Conservation (phyloP, 2,888 invertebrate genomes). For the Aelia acuminata region DNA sequence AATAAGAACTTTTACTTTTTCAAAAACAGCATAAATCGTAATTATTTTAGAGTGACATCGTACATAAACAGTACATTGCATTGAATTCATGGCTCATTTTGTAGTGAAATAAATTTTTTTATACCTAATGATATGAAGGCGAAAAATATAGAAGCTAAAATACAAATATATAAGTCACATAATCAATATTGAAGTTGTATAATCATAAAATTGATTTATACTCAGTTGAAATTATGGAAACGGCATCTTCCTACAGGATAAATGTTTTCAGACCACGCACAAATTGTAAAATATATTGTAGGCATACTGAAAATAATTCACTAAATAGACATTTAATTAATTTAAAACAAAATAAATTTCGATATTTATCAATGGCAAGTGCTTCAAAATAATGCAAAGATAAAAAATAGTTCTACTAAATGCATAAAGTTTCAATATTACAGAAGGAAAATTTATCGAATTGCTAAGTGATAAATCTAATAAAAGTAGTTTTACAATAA, state of each 20-base stretch:
- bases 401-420: too few relatives aligned
- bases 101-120: background rate
- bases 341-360: too few relatives aligned
- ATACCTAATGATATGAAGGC: background rate
- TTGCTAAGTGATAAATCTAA: too few relatives aligned
- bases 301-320: too few relatives aligned
- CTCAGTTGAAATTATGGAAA: background rate
- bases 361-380: too few relatives aligned
- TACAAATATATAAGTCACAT: background rate
- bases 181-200: background rate
- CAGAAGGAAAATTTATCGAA: too few relatives aligned
- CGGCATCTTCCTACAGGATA: too few relatives aligned
- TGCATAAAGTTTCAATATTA: too few relatives aligned
- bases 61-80: background rate
- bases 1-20: background rate
- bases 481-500: too few relatives aligned
- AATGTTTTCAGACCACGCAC: background rate
- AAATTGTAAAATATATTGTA: background rate
- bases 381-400: too few relatives aligned
- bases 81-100: slow-evolving; percentile 2
- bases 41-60: background rate
- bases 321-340: too few relatives aligned
- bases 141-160: background rate
- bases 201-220: too few relatives aligned
- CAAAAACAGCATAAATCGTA: background rate